Evolutionary conservation across 2,113 vertebrate genomes (phyloP), one percentile per base, ranked within the genome.

Genomic region (Myrmophylax atrothorax): DNA sequence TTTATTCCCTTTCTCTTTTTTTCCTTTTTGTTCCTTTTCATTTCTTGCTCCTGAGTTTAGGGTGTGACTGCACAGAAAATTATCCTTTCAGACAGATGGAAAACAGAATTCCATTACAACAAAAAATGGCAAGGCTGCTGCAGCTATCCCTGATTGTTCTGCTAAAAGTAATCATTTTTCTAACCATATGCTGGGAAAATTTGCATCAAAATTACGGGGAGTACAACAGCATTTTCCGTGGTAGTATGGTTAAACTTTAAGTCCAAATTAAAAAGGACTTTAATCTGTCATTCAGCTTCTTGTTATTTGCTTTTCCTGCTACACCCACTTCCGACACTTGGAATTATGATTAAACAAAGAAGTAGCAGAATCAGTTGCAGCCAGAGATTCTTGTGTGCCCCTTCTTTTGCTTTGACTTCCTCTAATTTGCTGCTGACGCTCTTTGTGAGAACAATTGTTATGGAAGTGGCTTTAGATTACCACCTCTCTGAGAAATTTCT

Each of bases 301-400:
- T 89, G 81, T 89, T 87, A 75, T 77, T 95, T 94, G 79, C 87
- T 95, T 95, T 97, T 94, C 96, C 95, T 94, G 93, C 85, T 96
- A 81, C 94, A 96, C 94, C 95, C 96, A 69, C 88, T 96, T 97
- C 96, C 89, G 11, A 66, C 73, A 55, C 91, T 95, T 84, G 87
- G 91, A 94, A 95, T 93, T 91, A 73, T 12, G 77, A 94, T 95
- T 95, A 77, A 90, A 93, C 92, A 93, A 90, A 95, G 92, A 88
- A 87, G 47, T 12, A 75, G 56, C 81, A 74, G 76, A 72, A 85
- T 81, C 78, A 77, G 84, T 68, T 55, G n/a, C 7, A 14, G 87
- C 84, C 96, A 91, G 90, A 91, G 86, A 82, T 83, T 84, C 73
- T 89, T 82, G 44, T 70, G 58, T 87, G 84, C 85, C 77, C 87